A percentile compares a stretch with the other conserved stretches of the same genome.
Evolutionary conservation across 2,113 vertebrate species (phyloP).

Genomic region (Myotis yumanensis): DNA sequence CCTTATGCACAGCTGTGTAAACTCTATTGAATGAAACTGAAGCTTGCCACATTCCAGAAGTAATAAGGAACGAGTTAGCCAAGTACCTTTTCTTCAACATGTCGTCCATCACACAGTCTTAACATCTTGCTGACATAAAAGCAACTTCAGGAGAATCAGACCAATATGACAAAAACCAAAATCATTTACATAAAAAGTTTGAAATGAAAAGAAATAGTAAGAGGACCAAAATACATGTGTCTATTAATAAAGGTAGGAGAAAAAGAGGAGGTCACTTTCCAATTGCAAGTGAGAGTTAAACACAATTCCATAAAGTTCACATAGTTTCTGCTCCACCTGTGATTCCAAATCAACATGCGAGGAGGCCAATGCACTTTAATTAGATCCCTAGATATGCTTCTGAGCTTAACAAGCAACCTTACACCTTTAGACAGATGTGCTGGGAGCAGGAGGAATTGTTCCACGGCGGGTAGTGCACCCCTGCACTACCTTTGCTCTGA

Average conservation of each 20-base stretch:
- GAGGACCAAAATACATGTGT: background rate
- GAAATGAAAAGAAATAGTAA: background rate
- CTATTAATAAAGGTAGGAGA: background rate
- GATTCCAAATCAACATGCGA: background rate
- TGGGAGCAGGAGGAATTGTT: background rate
- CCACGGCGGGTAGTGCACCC: background rate
- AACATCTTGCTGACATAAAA: constrained; percentile 45
- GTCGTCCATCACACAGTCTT: background rate
- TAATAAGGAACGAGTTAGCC: constrained; percentile 15
- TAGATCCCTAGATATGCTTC: constrained; percentile 2
- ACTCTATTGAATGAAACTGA: constrained; percentile 39
- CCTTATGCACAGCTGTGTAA: constrained; percentile 33
- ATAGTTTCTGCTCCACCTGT: background rate
- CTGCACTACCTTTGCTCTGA: background rate
- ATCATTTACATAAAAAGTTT: background rate
- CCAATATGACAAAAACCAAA: background rate
- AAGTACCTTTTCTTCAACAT: background rate
- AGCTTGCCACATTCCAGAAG: constrained; percentile 31
- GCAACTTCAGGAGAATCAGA: background rate
- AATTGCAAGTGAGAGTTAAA: constrained; percentile 25
- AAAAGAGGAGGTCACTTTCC: background rate
- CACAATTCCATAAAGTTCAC: background rate
- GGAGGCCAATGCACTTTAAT: background rate
- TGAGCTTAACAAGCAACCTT: background rate
- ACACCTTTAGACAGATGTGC: background rate